Evolutionary conservation across 1,140 invertebrate genomes (phyloP), one percentile per base, ranked within the genome.

Genomic region (Philopotamus ludificatus): DNA sequence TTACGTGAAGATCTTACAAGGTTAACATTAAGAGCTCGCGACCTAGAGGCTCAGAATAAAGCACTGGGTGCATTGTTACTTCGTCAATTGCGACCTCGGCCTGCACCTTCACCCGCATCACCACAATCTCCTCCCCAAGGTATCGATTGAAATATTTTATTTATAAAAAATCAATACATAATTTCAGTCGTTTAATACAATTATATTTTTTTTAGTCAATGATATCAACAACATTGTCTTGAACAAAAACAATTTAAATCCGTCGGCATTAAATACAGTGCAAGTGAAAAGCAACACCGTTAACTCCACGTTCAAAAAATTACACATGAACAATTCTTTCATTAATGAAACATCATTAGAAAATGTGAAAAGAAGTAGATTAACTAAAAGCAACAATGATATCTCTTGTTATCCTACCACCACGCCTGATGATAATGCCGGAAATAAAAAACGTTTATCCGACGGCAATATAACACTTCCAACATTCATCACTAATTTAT

Each of bases 41-140:
- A 89, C 70, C 77, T 89, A 21, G 87, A 89, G 73, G 79, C 83
- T 9, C 86, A 89, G 71, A 89, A 89, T 75, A 75, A 84, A 39
- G 82, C 86, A 7, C 73, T 89, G 39, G 86, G 85, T 34, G 81
- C 85, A 1, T 75, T 89, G 50, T 76, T 89, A 28, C 81, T 88
- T 42, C 85, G 87, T 47, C 85, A 88, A 67, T 75, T 88, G 22
- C 79, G 82, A 45, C 80, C 82, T 16, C 80, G 80, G 59, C 82
- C 82, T 16, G 70, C 76, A 16, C 79, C 79, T 1, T 79, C 80
- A n/a, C 78, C 77, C 16, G 77, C 80, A 57, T 79, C 81, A 9
- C 77, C 77, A 22, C 75, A 73, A 66, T 75, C 77, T 3, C 77
- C 78, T 0, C 60, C 73, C 63, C 76, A 20, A 8, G 53, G 67